phyloP scores from a whole-genome alignment of 2,797 vertebrate genomes.

The Smutsia gigantea region DNA sequence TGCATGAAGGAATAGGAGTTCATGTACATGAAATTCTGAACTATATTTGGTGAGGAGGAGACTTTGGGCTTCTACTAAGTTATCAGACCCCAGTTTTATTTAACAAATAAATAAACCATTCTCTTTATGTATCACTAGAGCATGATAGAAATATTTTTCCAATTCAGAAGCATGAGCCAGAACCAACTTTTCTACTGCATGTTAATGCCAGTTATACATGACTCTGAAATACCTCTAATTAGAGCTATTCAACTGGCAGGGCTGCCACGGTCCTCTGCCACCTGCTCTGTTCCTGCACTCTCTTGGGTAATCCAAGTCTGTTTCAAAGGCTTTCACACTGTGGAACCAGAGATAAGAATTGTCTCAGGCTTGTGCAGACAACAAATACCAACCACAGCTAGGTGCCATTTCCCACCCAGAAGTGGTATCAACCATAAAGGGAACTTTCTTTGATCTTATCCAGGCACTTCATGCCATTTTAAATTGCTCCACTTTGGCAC shows the following conservation, averaged over 20 bases:
- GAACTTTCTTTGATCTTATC: slow-evolving; percentile 84
- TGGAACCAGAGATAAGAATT: slow-evolving; percentile 79
- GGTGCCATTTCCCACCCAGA: slow-evolving; percentile 71
- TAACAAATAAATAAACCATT: neutral
- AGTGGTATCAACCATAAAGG: slow-evolving; percentile 78
- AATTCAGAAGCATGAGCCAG: slow-evolving; percentile 18
- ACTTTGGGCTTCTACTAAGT: neutral
- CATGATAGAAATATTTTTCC: neutral
- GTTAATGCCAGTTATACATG: neutral
- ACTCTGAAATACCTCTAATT: neutral
- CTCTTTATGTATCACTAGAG: neutral
- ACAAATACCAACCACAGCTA: slow-evolving; percentile 70
- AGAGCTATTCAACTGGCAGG: neutral
- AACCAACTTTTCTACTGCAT: neutral
- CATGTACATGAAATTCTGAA: neutral
- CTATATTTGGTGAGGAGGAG: neutral
- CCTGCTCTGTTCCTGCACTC: neutral
- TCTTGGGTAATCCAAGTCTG: slow-evolving; percentile 74
- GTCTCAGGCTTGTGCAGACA: slow-evolving; percentile 60
- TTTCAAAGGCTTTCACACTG: slow-evolving; percentile 80
- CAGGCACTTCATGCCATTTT: slow-evolving; percentile 32
- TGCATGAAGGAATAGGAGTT: neutral
- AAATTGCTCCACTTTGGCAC: slow-evolving; percentile 43
- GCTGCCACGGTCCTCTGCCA: neutral
- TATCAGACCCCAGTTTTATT: neutral